A percentile compares a stretch with the other conserved stretches of the same genome.
These are phyloP conservation scores for Felis chaus DNA, from an alignment of 2,113 vertebrate species.

Conservation along the genomic window DNA sequence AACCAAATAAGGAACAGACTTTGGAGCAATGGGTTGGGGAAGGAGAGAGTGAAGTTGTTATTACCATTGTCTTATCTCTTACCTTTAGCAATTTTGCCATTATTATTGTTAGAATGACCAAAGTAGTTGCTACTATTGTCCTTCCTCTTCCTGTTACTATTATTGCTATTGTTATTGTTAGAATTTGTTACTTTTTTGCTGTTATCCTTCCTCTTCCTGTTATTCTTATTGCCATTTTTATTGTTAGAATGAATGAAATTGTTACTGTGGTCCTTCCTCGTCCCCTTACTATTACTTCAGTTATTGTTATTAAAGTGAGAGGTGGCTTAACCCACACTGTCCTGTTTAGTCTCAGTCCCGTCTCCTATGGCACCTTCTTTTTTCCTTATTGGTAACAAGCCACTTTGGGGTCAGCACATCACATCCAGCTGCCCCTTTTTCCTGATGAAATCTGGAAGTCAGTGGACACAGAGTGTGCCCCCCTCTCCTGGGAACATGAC, in stretches of 20 bases:
- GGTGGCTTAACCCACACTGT: not conserved
- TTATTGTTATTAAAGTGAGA: not conserved
- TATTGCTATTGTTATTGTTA: not conserved
- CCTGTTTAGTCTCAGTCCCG: not conserved
- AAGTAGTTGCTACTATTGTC: not conserved
- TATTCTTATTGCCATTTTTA: not conserved
- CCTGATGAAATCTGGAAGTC: not conserved
- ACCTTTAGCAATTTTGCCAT: not conserved
- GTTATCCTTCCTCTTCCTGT: not conserved
- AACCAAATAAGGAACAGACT: not conserved
- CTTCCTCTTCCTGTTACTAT: not conserved
- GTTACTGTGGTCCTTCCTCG: not conserved
- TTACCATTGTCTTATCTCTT: not conserved
- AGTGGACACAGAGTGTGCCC: rapidly evolving
- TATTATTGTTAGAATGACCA: not conserved
- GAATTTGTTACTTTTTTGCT: not conserved
- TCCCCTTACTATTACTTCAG: not conserved
- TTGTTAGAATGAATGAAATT: not conserved
- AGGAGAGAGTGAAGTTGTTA: not conserved
- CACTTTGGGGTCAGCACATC: not conserved
- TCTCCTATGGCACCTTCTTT: not conserved
- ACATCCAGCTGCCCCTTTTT: not conserved
- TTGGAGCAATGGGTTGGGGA: not conserved
- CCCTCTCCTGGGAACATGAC: not conserved
- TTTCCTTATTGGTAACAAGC: not conserved